Conservation (phyloP, 2,797 vertebrate genomes). For the Lithobates pipiens region DNA sequence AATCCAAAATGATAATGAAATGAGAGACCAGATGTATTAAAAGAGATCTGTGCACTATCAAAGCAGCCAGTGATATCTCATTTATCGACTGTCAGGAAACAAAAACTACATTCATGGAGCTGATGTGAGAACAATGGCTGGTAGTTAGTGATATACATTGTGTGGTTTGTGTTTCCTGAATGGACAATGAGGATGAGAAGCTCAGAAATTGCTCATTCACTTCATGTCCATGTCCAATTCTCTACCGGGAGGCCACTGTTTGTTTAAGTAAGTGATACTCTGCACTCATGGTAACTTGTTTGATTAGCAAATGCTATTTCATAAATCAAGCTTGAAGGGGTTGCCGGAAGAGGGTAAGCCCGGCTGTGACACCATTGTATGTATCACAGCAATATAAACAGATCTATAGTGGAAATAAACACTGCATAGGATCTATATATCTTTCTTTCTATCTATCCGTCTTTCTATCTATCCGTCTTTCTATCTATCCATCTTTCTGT, state of each 20-base stretch:
- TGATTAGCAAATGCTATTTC: constrained; percentile 25
- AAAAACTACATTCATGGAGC: constrained; percentile 26
- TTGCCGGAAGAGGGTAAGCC: neutral
- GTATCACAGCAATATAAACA: neutral
- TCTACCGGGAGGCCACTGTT: constrained; percentile 19
- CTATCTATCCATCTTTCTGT: no score
- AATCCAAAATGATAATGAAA: neutral
- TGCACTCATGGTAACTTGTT: constrained; percentile 18
- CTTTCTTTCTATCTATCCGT: no score
- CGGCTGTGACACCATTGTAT: constrained; percentile 8
- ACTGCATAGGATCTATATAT: neutral
- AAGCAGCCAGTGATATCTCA: constrained; percentile 12
- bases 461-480: no score
- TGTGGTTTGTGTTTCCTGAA: constrained; percentile 46
- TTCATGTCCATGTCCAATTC: constrained; percentile 1
- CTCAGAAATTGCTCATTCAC: neutral
- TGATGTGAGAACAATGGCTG: constrained; percentile 32
- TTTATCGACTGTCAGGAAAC: constrained; percentile 30
- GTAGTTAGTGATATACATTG: constrained; percentile 17
- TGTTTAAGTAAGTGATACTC: constrained; percentile 50
- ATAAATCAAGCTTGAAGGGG: constrained; percentile 6
- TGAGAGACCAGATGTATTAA: neutral
- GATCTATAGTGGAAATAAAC: neutral
- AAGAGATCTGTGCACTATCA: neutral
- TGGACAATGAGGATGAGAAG: constrained; percentile 18